Conservation (phyloP, 2,797 vertebrate genomes). For the Hydrocynus forskahlii region DNA sequence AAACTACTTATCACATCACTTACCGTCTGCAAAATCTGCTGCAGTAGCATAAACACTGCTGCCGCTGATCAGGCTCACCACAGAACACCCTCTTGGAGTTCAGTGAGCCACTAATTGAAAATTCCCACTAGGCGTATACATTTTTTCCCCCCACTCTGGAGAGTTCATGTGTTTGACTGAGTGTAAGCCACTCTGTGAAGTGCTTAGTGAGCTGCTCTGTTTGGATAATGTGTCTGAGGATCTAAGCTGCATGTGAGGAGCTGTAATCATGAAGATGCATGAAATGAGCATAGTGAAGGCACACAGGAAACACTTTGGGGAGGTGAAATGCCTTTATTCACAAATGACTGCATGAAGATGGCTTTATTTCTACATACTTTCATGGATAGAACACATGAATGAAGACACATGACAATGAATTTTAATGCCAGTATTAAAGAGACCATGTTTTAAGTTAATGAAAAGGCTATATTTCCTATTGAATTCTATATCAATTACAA, state of each 20-base stretch:
- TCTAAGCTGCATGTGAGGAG: neutral
- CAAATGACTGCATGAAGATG: conserved; percentile 37
- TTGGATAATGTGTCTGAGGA: neutral
- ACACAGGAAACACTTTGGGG: conserved; percentile 2
- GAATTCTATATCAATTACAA: conserved; percentile 1
- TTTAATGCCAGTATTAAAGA: conserved; percentile 40
- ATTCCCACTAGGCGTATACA: conserved; percentile 36
- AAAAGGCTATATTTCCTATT: conserved; percentile 61
- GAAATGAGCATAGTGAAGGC: conserved; percentile 1
- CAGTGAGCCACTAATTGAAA: conserved; percentile 54
- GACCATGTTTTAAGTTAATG: conserved; percentile 58
- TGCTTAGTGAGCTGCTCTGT: neutral
- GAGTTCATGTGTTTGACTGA: neutral
- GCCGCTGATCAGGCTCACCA: conserved; percentile 39
- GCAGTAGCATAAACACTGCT: conserved; percentile 47
- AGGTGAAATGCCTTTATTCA: conserved; percentile 32
- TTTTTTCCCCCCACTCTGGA: neutral
- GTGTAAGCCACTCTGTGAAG: neutral
- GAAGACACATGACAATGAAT: conserved; percentile 59
- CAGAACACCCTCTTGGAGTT: neutral
- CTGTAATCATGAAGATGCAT: neutral
- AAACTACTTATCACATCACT: conserved; percentile 71
- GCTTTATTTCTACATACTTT: conserved; percentile 56
- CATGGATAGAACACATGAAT: conserved; percentile 60
- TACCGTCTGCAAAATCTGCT: conserved; percentile 58